Evolutionary conservation across 2,888 invertebrate genomes (phyloP), one percentile per base, ranked within the genome.

Genomic region (Tetragnatha montana): DNA sequence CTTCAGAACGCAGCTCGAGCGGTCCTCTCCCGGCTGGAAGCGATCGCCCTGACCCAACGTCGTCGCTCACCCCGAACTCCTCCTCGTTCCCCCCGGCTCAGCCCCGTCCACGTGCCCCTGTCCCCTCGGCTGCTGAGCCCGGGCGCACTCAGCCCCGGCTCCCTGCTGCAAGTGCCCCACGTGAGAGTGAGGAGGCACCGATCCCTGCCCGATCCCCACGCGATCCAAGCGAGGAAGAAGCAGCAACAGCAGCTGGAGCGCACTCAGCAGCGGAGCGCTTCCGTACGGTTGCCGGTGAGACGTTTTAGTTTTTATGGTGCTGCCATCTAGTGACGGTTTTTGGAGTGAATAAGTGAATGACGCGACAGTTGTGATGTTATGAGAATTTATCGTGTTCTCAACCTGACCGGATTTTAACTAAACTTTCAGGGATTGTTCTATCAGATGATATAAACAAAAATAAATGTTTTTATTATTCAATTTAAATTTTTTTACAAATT

Each of bases 11-110:
- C 90, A 3, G 90, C 87, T 12, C 35, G 87, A 73, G 90, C 90
- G 19, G 90, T 90, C 8, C 49, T 90, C 4, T 90, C 90, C 8
- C 90, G 90, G 0, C 47, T 90, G 21, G 87, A 90, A 80, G 87
- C 93, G 96, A 83, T 90, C 47, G 87, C 87, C 74, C 51, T 86
- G 17, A 78, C 88, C 49, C 86, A 88, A 50, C 86, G 81, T 6
- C 81, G 70, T 3, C 47, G 70, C 6, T 80, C 69, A 0, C 79
- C 75, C 3, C 60, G 73, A 0, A 50, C 82, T 6, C 80, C 82
- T 1, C 49, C 75, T 3, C 7, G 35, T 1, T n/a, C 49, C 7
- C 71, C 89, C 10, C 8, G 69, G 49, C 49, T 60, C 8, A 68
- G 73, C 4, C 70, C 74, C 69, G 60, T 78, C 49, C 22, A 81